Base-by-base conservation (phyloP, 2,797 vertebrate species). In the Amphiprion clarkii region DNA sequence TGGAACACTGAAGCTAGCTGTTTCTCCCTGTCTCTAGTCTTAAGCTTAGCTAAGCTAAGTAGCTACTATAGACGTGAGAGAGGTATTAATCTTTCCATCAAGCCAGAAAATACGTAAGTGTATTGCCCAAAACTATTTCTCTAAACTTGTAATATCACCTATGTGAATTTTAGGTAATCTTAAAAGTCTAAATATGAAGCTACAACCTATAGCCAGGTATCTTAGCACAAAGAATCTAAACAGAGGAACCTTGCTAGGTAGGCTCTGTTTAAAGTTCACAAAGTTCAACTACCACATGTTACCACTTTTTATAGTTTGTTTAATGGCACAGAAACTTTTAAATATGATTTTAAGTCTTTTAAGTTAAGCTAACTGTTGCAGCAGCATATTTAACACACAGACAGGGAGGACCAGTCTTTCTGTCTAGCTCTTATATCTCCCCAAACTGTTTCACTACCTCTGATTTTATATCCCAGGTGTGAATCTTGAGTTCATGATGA, bases 381-480 rank as follows among this genome's bases (percentile, higher is more conserved):
- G 44, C 42, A 16, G 16, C n/a, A 21, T 63, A 9, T 21, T 27
- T 23, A 13, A 21, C n/a, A 16, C 12, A 10, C 48, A 49, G 19
- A 49, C n/a, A 4, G 9, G 19, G 23, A 14, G 36, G 4, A 19
- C 9, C 17, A 8, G n/a, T 63, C 17, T 55, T 39, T 23, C 19
- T n/a, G 52, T 29, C 5, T 8, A 46, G 29, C 17, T 48, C 8
- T 56, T 10, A 1, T 17, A 14, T 36, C 33, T 40, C 17, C 25
- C n/a, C 51, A 17, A 49, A 64, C 60, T 54, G 17, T 58, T 63
- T 21, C 8, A 39, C 6, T 14, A 6, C 11, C 14, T 63, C 17
- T 19, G 2, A 25, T 67, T 40, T 79, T 52, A 73, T 42, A 51
- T 71, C 8, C 5, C n/a, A 54, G 29, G 6, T 72, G 52, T 2